Percentiles rank a stretch among this genome's conserved stretches.
These are phyloP conservation scores for Lithobius niger DNA, from an alignment of 1,140 invertebrate genomes.

Conservation along the genomic window DNA sequence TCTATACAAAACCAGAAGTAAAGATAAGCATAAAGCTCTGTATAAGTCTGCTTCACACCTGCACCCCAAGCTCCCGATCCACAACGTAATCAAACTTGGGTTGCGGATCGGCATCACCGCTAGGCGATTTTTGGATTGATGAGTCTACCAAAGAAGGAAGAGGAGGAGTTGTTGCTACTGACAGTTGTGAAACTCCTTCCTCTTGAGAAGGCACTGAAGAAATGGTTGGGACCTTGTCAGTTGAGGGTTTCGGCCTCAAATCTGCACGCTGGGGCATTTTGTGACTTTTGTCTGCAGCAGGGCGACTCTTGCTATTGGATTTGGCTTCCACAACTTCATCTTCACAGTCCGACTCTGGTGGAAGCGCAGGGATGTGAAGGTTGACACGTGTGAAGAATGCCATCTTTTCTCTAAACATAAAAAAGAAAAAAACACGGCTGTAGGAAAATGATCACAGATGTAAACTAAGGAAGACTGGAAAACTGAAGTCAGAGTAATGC, in stretches of 20 bases:
- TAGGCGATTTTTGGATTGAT: neutral
- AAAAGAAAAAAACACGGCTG: slow-evolving; percentile 12
- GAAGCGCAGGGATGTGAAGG: slow-evolving; percentile 57
- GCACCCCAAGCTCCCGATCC: slow-evolving; percentile 20
- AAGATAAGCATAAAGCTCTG: too few relatives aligned
- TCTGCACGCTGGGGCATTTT: neutral
- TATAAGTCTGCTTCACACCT: slow-evolving; percentile 14
- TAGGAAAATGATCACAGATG: too few relatives aligned
- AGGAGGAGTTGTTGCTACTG: neutral
- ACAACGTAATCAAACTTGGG: slow-evolving; percentile 18
- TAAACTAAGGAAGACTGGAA: too few relatives aligned
- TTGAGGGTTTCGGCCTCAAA: neutral
- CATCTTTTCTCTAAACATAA: slow-evolving; percentile 72
- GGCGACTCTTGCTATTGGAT: neutral
- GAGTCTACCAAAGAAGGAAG: neutral
- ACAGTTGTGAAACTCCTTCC: neutral
- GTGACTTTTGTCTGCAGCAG: neutral
- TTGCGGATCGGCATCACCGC: neutral
- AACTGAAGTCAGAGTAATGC: too few relatives aligned
- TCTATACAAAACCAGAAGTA: too few relatives aligned
- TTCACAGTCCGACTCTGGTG: slow-evolving; percentile 37
- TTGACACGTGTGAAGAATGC: slow-evolving; percentile 79
- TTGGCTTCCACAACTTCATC: neutral
- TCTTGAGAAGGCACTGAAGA: slow-evolving; percentile 5
- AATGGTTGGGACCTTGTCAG: neutral